Conservation (phyloP, 1,140 invertebrate species). For the Drosophila gunungcola region DNA sequence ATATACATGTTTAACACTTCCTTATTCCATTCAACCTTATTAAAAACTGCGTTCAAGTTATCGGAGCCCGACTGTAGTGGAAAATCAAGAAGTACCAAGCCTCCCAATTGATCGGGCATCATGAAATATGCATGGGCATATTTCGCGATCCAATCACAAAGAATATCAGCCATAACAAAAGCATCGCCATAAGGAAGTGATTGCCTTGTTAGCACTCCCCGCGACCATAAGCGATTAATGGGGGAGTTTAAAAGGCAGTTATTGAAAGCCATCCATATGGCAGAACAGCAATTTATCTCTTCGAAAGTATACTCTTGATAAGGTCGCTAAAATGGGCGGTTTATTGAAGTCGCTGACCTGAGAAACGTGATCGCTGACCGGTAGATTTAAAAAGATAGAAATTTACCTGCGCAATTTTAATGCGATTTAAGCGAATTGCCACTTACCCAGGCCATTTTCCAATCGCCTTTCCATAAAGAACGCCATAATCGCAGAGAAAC, state of each 20-base stretch:
- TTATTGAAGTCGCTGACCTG: conserved; percentile 21
- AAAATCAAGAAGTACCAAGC: conserved; percentile 5
- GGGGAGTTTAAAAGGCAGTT: conserved; percentile 12
- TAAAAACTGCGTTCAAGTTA: background rate
- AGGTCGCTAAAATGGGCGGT: background rate
- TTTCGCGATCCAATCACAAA: conserved; percentile 26
- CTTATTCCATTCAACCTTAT: too few relatives aligned
- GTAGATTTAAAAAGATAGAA: conserved; percentile 22
- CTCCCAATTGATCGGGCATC: conserved; percentile 30
- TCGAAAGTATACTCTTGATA: conserved; percentile 1
- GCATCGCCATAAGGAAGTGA: conserved; percentile 36
- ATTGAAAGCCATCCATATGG: conserved; percentile 8
- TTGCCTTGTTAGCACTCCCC: conserved; percentile 14
- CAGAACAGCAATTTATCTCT: conserved; percentile 11
- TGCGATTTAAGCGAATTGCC: conserved; percentile 9
- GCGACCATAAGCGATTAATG: conserved; percentile 18
- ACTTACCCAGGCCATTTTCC: background rate
- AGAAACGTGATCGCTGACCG: conserved; percentile 23
- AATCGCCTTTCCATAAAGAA: conserved; percentile 24
- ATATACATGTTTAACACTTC: too few relatives aligned
- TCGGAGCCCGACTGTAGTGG: background rate
- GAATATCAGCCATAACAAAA: conserved; percentile 19
- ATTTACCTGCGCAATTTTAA: conserved; percentile 56
- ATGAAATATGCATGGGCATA: conserved; percentile 56
- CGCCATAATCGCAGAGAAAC: conserved; percentile 29